Percentiles rank a stretch among this genome's conserved stretches.
phyloP scores from a whole-genome alignment of 23 tunicate genomes.

The Pegea sp. region DNA sequence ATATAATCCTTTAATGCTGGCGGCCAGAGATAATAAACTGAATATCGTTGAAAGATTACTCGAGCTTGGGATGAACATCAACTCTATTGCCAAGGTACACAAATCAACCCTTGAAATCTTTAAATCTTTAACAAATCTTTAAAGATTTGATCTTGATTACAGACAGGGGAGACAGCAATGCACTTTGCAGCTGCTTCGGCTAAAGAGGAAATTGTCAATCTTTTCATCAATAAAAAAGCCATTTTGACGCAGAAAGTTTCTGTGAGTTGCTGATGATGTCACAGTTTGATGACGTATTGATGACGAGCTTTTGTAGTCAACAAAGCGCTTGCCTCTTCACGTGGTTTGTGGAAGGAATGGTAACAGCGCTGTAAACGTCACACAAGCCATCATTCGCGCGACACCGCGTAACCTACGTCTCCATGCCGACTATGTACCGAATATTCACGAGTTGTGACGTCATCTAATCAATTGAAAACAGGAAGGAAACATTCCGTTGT shows the following conservation, averaged over 20 bases:
- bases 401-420: constrained; percentile 16
- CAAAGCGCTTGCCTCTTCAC: constrained; percentile 61
- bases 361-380: constrained; percentile 32
- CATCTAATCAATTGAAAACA: too few relatives aligned
- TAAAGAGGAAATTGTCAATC: constrained; percentile 55
- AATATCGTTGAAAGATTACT: constrained; percentile 58
- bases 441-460: background rate
- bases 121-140: background rate
- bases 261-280: constrained; percentile 10
- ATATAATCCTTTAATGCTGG: constrained; percentile 61
- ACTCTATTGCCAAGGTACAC: constrained; percentile 61
- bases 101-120: too few relatives aligned
- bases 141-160: background rate
- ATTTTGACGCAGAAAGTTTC: constrained; percentile 39
- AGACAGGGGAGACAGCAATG: constrained; percentile 71
- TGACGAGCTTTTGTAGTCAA: too few relatives aligned
- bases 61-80: constrained; percentile 69
- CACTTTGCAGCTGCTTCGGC: constrained; percentile 78
- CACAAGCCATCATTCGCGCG: constrained; percentile 33
- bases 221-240: constrained; percentile 34
- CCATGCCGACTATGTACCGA: constrained; percentile 38
- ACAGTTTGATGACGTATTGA: background rate
- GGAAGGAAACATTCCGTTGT: constrained; percentile 73
- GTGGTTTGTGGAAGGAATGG: constrained; percentile 58
- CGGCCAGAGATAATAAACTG: constrained; percentile 60